Conservation (phyloP, 2,888 invertebrate species). For the Ephialtes manifestator region DNA sequence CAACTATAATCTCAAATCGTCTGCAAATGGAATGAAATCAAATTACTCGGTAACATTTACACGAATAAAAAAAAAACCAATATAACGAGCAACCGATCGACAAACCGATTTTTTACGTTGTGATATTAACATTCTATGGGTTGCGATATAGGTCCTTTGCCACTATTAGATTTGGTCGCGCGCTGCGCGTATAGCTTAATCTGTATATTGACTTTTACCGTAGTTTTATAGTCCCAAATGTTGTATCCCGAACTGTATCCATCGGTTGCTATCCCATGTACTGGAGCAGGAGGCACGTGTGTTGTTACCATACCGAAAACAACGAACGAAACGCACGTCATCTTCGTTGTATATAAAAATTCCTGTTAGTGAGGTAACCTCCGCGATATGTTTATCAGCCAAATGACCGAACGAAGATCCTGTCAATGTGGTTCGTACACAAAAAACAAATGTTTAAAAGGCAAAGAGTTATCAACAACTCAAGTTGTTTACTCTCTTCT, state of each 20-base stretch:
- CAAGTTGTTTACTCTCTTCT: conserved; percentile 47
- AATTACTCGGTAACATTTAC: too few species aligned
- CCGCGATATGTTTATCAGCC: conserved; percentile 23
- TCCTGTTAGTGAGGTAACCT: conserved; percentile 7
- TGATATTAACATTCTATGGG: too few species aligned
- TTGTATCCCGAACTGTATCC: not conserved
- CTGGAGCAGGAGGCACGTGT: not conserved
- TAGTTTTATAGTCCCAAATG: not conserved
- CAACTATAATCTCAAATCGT: too few species aligned
- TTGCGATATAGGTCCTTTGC: too few species aligned
- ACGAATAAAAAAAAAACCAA: too few species aligned
- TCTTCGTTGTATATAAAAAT: conserved; percentile 1
- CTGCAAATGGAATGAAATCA: too few species aligned
- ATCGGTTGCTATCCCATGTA: not conserved
- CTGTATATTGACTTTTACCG: not conserved
- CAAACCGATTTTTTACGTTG: too few species aligned
- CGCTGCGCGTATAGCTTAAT: too few species aligned
- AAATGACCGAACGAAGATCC: conserved; percentile 14
- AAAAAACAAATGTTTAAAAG: conserved; percentile 33
- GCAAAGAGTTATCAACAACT: conserved; percentile 43
- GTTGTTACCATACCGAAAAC: not conserved
- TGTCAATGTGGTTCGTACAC: conserved; percentile 64
- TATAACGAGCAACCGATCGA: too few species aligned
- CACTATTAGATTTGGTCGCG: too few species aligned
- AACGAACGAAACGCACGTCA: not conserved